A percentile compares a stretch with the other conserved stretches of the same genome.
These are phyloP conservation scores for Pseudoips prasinana DNA, from an alignment of 2,888 invertebrate genomes.

Conservation along the genomic window DNA sequence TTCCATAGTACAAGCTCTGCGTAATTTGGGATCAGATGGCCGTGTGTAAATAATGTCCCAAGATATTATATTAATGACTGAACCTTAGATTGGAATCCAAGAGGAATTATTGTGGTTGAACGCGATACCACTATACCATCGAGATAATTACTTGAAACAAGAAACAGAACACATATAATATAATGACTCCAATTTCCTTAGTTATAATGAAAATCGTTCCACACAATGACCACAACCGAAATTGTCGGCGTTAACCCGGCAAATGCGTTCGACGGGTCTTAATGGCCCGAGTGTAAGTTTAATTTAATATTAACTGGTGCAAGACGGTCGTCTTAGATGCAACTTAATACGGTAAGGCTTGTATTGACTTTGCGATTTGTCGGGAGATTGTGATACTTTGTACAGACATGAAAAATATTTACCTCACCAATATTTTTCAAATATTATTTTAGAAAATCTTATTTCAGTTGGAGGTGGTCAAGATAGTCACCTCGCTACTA, in stretches of 20 bases:
- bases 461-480: no score
- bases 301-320: conserved; percentile 72
- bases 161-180: neutral
- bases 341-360: conserved; percentile 50
- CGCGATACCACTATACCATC: no score
- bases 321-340: conserved; percentile 67
- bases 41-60: no score
- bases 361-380: conserved; percentile 30
- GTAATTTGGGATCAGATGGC: no score
- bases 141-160: conserved; percentile 4
- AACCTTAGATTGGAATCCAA: no score
- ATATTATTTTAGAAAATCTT: no score
- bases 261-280: conserved; percentile 72
- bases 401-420: no score
- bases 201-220: conserved; percentile 30
- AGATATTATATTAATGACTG: no score
- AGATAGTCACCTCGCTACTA: no score
- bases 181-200: conserved; percentile 15
- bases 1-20: no score
- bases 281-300: conserved; percentile 73
- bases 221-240: conserved; percentile 61
- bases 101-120: no score
- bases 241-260: conserved; percentile 55
- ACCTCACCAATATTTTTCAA: no score
- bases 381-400: neutral